Conservation (phyloP, 2,888 invertebrate species). For the Sesia apiformis region DNA sequence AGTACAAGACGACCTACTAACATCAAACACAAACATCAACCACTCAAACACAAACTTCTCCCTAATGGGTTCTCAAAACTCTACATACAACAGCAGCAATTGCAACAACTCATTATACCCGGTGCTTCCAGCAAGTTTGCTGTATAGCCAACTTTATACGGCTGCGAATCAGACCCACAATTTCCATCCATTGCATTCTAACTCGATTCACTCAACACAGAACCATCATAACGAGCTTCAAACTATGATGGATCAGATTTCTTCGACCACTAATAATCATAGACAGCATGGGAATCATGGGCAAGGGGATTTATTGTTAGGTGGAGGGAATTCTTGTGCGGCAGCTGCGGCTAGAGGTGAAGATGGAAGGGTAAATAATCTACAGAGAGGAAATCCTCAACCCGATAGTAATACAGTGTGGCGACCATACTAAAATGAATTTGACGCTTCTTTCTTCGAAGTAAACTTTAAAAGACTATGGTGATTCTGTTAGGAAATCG, state of each 20-base stretch:
- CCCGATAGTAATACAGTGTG: conserved; percentile 81
- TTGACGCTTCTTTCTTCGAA: neutral
- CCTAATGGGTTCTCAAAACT: conserved; percentile 76
- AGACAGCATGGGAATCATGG: conserved; percentile 59
- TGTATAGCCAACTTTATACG: conserved; percentile 89
- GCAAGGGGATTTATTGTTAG: conserved; percentile 63
- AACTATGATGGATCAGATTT: conserved; percentile 84
- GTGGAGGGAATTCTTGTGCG: conserved; percentile 72
- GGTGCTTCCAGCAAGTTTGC: conserved; percentile 85
- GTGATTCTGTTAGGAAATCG: too few relatives aligned
- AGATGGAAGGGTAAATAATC: conserved; percentile 71
- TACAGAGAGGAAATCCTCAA: conserved; percentile 76
- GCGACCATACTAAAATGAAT: conserved; percentile 79
- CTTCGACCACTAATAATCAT: conserved; percentile 77
- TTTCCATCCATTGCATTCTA: conserved; percentile 80
- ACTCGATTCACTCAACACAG: conserved; percentile 77
- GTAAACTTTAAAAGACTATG: too few relatives aligned
- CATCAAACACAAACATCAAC: conserved; percentile 77
- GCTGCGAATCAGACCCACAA: conserved; percentile 84
- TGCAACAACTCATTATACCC: conserved; percentile 85
- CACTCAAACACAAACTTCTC: conserved; percentile 78
- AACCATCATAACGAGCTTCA: conserved; percentile 81
- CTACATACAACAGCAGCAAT: conserved; percentile 75
- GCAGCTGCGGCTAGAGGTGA: conserved; percentile 73
- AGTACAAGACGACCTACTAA: conserved; percentile 84